Evolutionary conservation across 2,888 invertebrate genomes (phyloP).

Genomic region (Volucella zonaria): DNA sequence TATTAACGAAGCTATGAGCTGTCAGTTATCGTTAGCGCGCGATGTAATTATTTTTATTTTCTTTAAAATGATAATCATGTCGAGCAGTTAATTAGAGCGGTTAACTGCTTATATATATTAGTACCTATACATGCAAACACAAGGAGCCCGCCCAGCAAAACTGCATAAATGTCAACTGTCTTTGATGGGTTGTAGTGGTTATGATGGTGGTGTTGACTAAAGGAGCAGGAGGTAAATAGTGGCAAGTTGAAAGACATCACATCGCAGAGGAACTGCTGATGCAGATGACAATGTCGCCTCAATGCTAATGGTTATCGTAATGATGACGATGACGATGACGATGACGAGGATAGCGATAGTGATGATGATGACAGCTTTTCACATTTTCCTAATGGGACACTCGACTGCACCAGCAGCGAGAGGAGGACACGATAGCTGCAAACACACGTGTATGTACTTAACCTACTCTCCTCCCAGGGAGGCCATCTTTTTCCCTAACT

Average conservation of each 20-base stretch:
- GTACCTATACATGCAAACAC: constrained; percentile 29
- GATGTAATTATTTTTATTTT: constrained; percentile 63
- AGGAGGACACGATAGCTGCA: constrained; percentile 11
- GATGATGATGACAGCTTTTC: constrained; percentile 73
- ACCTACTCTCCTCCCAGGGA: constrained; percentile 55
- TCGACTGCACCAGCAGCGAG: constrained; percentile 33
- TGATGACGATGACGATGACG: constrained; percentile 66
- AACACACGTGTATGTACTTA: constrained; percentile 60
- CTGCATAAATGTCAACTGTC: constrained; percentile 58
- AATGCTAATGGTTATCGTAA: constrained; percentile 72
- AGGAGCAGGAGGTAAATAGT: too few species aligned
- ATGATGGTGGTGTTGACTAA: constrained; percentile 14
- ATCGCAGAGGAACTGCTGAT: constrained; percentile 65
- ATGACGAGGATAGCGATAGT: constrained; percentile 55
- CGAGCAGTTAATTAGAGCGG: constrained; percentile 72
- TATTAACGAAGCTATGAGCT: constrained; percentile 27
- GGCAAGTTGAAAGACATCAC: constrained; percentile 49
- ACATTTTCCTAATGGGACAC: constrained; percentile 65
- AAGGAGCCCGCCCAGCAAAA: constrained; percentile 4
- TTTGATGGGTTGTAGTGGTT: constrained; percentile 1
- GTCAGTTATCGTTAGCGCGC: constrained; percentile 21
- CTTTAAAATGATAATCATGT: constrained; percentile 71
- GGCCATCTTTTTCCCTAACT: constrained; percentile 36
- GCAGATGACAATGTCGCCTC: constrained; percentile 69
- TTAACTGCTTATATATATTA: constrained; percentile 42